Evolutionary conservation across 2,113 vertebrate species (phyloP).

Genomic region (Perognathus longimembris): DNA sequence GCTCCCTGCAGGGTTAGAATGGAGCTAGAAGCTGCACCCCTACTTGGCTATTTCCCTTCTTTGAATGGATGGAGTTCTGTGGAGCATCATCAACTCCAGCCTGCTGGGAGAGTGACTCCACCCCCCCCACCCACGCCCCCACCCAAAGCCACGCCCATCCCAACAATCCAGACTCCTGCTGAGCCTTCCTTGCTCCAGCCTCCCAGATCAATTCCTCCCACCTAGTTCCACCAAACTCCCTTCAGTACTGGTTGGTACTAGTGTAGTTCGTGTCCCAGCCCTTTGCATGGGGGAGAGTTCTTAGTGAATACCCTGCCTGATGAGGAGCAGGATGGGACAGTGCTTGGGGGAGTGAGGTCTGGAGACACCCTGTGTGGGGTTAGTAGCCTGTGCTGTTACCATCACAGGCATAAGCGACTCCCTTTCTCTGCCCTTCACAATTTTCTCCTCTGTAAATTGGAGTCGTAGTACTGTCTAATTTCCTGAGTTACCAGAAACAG

Average conservation of each 20-base stretch:
- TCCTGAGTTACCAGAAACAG: not conserved
- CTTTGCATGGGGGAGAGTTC: accelerated
- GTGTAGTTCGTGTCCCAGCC: not conserved
- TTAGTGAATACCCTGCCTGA: accelerated
- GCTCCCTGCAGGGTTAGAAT: not conserved
- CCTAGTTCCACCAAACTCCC: not conserved
- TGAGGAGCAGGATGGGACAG: accelerated
- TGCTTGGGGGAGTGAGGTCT: not conserved
- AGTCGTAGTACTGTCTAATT: not conserved
- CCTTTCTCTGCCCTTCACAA: not conserved
- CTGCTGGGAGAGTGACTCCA: not conserved
- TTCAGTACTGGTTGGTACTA: not conserved
- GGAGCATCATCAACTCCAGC: not conserved
- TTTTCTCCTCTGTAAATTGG: not conserved
- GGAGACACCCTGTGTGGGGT: accelerated
- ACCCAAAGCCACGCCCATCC: not conserved
- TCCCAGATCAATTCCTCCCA: not conserved
- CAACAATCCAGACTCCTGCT: not conserved
- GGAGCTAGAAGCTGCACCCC: too few relatives aligned
- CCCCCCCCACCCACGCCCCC: too few relatives aligned
- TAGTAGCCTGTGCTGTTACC: not conserved
- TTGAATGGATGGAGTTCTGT: not conserved
- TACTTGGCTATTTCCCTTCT: not conserved
- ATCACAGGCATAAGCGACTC: not conserved
- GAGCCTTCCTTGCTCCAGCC: not conserved